A percentile compares a stretch with the other conserved stretches of the same genome.
Evolutionary conservation across 2,113 vertebrate species (phyloP).

Genomic region (Corythornis madagascariensis): DNA sequence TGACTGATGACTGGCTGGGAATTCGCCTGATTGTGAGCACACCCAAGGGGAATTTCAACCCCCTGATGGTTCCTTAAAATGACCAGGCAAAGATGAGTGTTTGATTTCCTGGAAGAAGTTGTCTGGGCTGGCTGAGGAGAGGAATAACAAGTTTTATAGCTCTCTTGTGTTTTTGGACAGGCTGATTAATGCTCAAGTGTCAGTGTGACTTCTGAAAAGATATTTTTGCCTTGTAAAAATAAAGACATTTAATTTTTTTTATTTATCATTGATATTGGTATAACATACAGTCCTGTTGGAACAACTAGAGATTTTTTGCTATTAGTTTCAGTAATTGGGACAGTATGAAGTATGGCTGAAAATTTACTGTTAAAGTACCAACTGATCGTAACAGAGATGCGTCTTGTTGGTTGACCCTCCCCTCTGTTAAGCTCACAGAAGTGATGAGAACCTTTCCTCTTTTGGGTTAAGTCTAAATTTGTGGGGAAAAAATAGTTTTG

Average conservation of each 20-base stretch:
- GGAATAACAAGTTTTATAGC: neutral
- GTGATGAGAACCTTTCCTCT: neutral
- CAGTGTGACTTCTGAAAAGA: slow-evolving; percentile 32
- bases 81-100: neutral
- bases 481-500: slow-evolving; percentile 37
- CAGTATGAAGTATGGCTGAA: neutral
- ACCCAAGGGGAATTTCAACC: neutral
- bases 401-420: neutral
- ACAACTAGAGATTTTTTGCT: neutral
- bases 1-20: accelerated
- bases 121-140: neutral
- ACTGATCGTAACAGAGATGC: neutral
- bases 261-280: neutral
- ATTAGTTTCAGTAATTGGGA: neutral
- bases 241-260: neutral
- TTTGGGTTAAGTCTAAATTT: slow-evolving; percentile 29
- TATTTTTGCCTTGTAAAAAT: slow-evolving; percentile 16
- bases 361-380: neutral
- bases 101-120: slow-evolving; percentile 28
- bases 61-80: neutral
- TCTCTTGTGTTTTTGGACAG: slow-evolving; percentile 6
- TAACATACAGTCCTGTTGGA: neutral
- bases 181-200: neutral
- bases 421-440: neutral
- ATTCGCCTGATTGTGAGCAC: neutral